Percentiles rank a stretch among this genome's conserved stretches.
Conservation (phyloP, 2,888 invertebrate genomes). For the Malachius bipustulatus region DNA sequence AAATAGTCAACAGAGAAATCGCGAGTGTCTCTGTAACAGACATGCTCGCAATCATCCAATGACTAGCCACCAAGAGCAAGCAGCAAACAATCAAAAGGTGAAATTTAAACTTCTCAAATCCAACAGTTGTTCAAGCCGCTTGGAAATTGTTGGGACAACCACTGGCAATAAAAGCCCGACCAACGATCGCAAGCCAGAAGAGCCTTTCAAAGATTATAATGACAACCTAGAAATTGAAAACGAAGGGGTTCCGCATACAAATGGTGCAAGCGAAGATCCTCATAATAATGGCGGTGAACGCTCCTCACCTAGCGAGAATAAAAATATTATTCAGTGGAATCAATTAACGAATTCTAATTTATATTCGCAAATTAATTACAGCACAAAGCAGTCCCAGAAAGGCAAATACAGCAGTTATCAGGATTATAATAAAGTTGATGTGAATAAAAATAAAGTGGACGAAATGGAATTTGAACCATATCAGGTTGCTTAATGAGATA, state of each 20-base stretch:
- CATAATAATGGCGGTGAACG: conserved; percentile 23
- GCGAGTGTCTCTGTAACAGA: conserved; percentile 28
- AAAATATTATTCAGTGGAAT: conserved; percentile 24
- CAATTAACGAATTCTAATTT: conserved; percentile 25
- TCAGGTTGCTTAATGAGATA: conserved; percentile 34
- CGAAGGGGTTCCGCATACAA: too few species aligned
- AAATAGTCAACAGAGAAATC: conserved; percentile 32
- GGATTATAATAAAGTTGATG: conserved; percentile 43
- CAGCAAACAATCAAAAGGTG: conserved; percentile 45
- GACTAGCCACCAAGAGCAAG: conserved; percentile 17
- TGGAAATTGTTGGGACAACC: conserved; percentile 67
- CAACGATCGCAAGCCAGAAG: too few species aligned
- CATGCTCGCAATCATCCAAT: conserved; percentile 16
- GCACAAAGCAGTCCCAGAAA: conserved; percentile 20
- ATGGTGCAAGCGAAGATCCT: too few species aligned
- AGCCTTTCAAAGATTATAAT: conserved; percentile 30
- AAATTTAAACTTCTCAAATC: conserved; percentile 76
- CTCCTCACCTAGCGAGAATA: too few species aligned
- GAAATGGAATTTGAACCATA: conserved; percentile 71
- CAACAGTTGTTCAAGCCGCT: conserved; percentile 73
- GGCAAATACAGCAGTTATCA: conserved; percentile 31
- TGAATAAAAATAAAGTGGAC: conserved; percentile 51
- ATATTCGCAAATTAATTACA: conserved; percentile 21
- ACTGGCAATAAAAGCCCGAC: too few species aligned
- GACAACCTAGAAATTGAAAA: conserved; percentile 17